Evolutionary conservation across 2,797 vertebrate genomes (phyloP).

Genomic region (Falco biarmicus): DNA sequence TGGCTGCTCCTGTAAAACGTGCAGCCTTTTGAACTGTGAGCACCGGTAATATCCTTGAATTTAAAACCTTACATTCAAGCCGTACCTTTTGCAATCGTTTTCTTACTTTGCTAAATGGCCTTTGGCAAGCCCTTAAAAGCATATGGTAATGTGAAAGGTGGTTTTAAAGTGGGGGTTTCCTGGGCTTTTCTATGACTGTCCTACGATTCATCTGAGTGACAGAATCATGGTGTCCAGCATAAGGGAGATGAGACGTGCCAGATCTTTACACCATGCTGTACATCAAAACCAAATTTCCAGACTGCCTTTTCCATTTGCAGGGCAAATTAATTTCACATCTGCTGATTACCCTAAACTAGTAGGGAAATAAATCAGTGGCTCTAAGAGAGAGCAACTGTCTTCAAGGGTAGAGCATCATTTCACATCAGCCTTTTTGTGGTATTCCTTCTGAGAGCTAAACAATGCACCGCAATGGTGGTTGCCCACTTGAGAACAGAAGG

Average conservation of each 20-base stretch:
- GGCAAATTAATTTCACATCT: neutral
- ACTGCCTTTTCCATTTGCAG: neutral
- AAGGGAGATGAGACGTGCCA: neutral
- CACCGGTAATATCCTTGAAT: neutral
- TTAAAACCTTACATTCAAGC: neutral
- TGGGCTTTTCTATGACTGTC: neutral
- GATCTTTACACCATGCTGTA: neutral
- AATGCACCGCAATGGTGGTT: neutral
- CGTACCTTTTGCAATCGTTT: neutral
- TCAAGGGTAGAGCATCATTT: neutral
- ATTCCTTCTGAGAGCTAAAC: neutral
- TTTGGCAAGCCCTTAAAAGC: neutral
- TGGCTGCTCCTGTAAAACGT: constrained; percentile 43
- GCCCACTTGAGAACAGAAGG: neutral
- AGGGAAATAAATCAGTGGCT: neutral
- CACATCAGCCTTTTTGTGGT: neutral
- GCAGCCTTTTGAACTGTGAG: neutral
- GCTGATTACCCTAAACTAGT: neutral
- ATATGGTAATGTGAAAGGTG: neutral
- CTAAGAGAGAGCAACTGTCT: neutral
- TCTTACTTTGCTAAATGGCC: neutral
- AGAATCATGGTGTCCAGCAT: neutral
- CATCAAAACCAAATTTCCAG: neutral
- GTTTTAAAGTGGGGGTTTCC: neutral
- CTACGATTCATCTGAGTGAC: neutral